Evolutionary conservation across 1,140 invertebrate genomes (phyloP).

Genomic region (Drosophila yakuba): DNA sequence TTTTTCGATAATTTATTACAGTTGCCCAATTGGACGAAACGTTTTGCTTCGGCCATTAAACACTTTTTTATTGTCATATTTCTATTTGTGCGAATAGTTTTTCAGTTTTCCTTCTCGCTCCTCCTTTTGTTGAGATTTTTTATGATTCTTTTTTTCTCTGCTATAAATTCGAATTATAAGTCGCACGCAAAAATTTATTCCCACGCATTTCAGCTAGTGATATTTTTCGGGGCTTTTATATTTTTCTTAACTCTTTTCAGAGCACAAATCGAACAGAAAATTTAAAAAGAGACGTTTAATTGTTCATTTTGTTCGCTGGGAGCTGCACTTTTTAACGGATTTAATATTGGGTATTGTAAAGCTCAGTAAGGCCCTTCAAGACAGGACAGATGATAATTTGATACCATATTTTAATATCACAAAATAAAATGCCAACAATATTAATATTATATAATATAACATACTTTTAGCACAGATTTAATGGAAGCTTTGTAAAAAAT

Average conservation of each 20-base stretch:
- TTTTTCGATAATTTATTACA: slow-evolving; percentile 83
- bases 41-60: slow-evolving; percentile 41
- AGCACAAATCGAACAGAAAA: slow-evolving; percentile 49
- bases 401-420: background rate
- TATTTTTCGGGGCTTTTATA: slow-evolving; percentile 48
- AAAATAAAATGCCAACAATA: background rate
- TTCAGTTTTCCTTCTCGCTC: slow-evolving; percentile 57
- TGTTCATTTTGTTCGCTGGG: slow-evolving; percentile 30
- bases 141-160: slow-evolving; percentile 45
- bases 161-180: slow-evolving; percentile 47
- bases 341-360: slow-evolving; percentile 2
- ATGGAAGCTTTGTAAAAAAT: no score
- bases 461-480: no score
- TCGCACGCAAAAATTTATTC: slow-evolving; percentile 76
- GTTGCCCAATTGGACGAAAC: slow-evolving; percentile 74
- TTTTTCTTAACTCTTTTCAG: slow-evolving; percentile 33
- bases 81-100: slow-evolving; percentile 71
- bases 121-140: slow-evolving; percentile 30
- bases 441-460: no score
- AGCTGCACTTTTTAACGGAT: slow-evolving; percentile 15
- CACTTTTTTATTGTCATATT: slow-evolving; percentile 77
- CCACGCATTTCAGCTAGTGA: slow-evolving; percentile 80
- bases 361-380: background rate
- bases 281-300: slow-evolving; percentile 41
- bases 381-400: background rate